Evolutionary conservation across 92 coral and sea anemone species (phyloP).

Genomic region (Virgularia gustaviana): DNA sequence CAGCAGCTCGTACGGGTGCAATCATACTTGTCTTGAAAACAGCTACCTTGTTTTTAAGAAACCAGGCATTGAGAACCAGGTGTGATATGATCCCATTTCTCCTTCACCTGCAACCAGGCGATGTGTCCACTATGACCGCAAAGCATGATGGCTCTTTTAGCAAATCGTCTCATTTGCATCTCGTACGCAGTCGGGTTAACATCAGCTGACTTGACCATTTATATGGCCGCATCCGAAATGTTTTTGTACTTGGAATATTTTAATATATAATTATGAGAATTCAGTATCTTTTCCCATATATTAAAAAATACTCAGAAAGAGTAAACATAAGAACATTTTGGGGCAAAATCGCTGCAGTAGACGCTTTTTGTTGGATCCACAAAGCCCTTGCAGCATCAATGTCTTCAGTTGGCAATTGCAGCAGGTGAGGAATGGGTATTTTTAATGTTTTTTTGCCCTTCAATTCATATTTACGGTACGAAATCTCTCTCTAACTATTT

Average conservation of each 20-base stretch:
- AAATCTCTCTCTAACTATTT: not conserved
- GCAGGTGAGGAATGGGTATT: constrained; percentile 40
- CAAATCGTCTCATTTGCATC: constrained; percentile 23
- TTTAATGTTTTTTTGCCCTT: too few species aligned
- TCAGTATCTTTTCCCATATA: constrained; percentile 39
- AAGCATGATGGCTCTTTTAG: constrained; percentile 23
- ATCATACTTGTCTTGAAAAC: too few species aligned
- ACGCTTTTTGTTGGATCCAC: constrained; percentile 63
- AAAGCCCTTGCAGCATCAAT: constrained; percentile 43
- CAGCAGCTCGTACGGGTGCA: constrained; percentile 49
- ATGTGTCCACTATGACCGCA: constrained; percentile 46
- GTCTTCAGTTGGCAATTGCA: constrained; percentile 24
- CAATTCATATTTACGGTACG: not conserved
- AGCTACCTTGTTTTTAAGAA: too few species aligned
- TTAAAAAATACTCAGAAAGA: constrained; percentile 26
- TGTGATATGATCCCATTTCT: constrained; percentile 51
- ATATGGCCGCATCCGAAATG: too few species aligned
- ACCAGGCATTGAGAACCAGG: constrained; percentile 61
- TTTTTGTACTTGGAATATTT: not conserved
- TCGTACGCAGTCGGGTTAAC: constrained; percentile 36
- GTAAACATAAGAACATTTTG: constrained; percentile 25
- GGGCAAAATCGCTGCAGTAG: constrained; percentile 47
- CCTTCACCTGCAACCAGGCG: constrained; percentile 43
- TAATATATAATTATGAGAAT: constrained; percentile 34
- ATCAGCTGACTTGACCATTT: not conserved